Conservation (phyloP, 2,888 invertebrate genomes). For the Aphidoletes aphidimyza region DNA sequence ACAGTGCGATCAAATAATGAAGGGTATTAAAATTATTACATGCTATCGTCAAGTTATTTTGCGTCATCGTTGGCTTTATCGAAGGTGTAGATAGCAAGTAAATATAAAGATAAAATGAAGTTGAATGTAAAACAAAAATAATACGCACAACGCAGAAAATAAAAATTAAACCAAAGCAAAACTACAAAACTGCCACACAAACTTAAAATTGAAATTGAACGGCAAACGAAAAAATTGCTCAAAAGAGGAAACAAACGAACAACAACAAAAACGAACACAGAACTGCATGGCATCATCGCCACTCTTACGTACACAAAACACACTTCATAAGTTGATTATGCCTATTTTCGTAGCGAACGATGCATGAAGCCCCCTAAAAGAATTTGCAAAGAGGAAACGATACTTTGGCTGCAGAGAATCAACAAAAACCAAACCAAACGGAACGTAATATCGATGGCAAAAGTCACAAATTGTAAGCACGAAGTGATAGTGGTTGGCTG, state of each 20-base stretch:
- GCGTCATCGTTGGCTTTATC: background rate
- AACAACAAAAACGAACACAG: too few species aligned
- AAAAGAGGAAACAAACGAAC: background rate
- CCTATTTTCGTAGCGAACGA: constrained; percentile 13
- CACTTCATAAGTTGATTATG: constrained; percentile 22
- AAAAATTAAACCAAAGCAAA: background rate
- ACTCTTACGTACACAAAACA: constrained; percentile 9
- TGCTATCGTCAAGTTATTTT: background rate
- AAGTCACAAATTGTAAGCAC: background rate
- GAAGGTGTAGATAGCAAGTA: background rate
- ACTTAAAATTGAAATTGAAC: too few species aligned
- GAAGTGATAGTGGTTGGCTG: background rate
- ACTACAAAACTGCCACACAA: background rate
- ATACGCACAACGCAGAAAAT: background rate
- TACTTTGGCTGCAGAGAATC: background rate
- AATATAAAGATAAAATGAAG: background rate
- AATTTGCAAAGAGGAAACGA: constrained; percentile 7
- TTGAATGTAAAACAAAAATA: background rate
- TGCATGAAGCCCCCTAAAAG: constrained; percentile 33
- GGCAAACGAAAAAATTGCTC: background rate
- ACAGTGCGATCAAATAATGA: constrained; percentile 44
- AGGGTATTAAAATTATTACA: constrained; percentile 44
- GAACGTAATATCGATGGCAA: constrained; percentile 45
- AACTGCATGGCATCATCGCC: constrained; percentile 35
- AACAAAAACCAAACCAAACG: constrained; percentile 9